phyloP scores from a whole-genome alignment of 2,797 vertebrate species.

The Hoplostethus atlanticus region DNA sequence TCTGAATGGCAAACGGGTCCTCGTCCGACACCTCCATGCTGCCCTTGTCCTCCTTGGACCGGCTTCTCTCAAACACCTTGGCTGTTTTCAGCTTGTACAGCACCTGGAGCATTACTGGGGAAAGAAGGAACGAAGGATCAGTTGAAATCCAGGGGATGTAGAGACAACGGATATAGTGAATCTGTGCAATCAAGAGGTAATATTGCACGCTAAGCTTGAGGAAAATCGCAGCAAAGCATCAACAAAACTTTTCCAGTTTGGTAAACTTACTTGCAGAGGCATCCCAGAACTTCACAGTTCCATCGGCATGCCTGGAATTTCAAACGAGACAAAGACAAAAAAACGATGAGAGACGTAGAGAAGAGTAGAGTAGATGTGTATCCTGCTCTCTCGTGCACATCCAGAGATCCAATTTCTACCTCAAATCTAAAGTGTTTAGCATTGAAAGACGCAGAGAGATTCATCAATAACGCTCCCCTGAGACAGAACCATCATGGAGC shows the following conservation, averaged over 20 bases:
- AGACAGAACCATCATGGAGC: no score
- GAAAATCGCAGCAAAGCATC: background rate
- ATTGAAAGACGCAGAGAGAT: no score
- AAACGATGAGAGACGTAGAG: background rate
- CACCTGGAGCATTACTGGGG: slow-evolving; percentile 96
- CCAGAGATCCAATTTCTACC: background rate
- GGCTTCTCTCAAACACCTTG: slow-evolving; percentile 98
- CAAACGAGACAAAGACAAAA: slow-evolving; percentile 22
- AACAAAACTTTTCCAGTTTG: background rate
- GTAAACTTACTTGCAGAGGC: slow-evolving; percentile 96
- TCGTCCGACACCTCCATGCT: slow-evolving; percentile 94
- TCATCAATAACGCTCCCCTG: no score
- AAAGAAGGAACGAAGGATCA: slow-evolving; percentile 7
- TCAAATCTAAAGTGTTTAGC: background rate
- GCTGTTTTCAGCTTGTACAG: slow-evolving; percentile 99
- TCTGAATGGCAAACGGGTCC: slow-evolving; percentile 97
- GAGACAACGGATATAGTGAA: background rate
- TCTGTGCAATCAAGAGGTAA: background rate
- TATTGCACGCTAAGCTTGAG: background rate
- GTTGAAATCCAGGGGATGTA: background rate
- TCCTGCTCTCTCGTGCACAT: background rate
- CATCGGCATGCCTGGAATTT: slow-evolving; percentile 93
- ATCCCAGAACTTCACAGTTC: slow-evolving; percentile 99
- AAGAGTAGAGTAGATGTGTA: background rate
- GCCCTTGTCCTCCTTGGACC: slow-evolving; percentile 94